Evolutionary conservation across 2,113 vertebrate genomes (phyloP).

Genomic region (Progne subis): DNA sequence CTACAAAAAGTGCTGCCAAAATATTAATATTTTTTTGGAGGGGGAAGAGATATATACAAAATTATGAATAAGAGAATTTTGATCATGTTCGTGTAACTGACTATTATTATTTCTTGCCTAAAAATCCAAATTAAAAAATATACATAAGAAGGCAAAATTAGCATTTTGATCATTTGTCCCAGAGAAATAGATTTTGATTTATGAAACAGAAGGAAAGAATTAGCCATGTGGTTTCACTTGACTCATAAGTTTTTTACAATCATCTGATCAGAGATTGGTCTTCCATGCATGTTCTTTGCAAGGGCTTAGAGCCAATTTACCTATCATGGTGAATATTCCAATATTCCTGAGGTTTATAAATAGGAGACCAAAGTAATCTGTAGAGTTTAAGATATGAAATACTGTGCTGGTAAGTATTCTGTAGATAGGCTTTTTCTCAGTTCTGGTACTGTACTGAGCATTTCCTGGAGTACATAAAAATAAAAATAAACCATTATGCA

Average conservation of each 20-base stretch:
- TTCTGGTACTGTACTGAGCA: not conserved
- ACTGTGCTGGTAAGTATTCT: not conserved
- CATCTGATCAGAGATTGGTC: not conserved
- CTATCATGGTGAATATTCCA: not conserved
- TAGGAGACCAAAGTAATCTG: not conserved
- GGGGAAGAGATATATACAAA: not conserved
- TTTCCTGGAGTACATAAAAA: slow-evolving; percentile 5
- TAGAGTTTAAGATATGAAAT: not conserved
- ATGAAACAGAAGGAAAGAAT: not conserved
- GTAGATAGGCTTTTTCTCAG: not conserved
- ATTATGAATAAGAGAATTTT: not conserved
- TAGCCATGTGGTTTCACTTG: not conserved
- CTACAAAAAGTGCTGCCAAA: not conserved
- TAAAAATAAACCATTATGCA: not conserved
- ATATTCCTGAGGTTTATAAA: not conserved
- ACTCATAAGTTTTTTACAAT: not conserved
- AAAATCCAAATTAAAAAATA: not conserved
- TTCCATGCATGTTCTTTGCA: not conserved
- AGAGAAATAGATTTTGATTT: not conserved
- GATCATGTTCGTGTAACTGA: not conserved
- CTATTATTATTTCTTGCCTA: not conserved
- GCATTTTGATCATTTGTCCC: not conserved
- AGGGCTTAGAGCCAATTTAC: not conserved
- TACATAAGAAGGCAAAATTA: not conserved
- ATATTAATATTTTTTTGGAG: not conserved